Evolutionary conservation across 2,888 invertebrate species (phyloP), one percentile per base, ranked within the genome.

Genomic region (Nudaria mundana): DNA sequence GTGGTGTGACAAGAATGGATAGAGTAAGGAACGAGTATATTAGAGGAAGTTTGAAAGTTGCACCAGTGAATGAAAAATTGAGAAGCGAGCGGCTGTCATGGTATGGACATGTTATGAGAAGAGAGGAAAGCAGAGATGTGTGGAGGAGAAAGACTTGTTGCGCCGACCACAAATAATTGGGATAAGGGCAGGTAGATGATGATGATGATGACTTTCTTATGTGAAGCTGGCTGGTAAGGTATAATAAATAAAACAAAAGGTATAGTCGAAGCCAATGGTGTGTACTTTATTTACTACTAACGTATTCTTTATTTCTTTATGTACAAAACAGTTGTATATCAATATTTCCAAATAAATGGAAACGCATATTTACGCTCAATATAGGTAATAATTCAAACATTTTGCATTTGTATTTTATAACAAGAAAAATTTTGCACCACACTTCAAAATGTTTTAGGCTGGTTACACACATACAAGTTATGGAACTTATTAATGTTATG

Each of bases 291-390:
- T 79, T 70, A 70, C 81, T 85, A 86, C 85, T 75, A 82, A 83
- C 75, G 69, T 69, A 73, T 73, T 66, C 78, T 71, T 75, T 71
- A 76, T 81, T 76, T 79, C 60, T 74, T 81, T 87, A 88, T 86
- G 73, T 88, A 88, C 88, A 88, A 87, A 87, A 86, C 79, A 74
- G 77, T 84, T 71, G 81, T 88, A 88, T 87, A 87, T 87, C 87
- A 88, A 84, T 86, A 81, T 79, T 83, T 82, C 65, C 63, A 84
- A 87, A 82, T 74, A 56, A 84, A 81, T 76, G 62, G 73, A 75
- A 84, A 79, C 71, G 76, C 75, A 66, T n/a, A n/a, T 65, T 63
- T 64, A 64, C 56, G 62, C 65, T 71, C 62, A 70, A 63, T 61
- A 63, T 59, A n/a, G n/a, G n/a, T n/a, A 59, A 62, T 60, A 58